Conservation (phyloP, 2,113 vertebrate genomes). For the Festucalex cinctus region DNA sequence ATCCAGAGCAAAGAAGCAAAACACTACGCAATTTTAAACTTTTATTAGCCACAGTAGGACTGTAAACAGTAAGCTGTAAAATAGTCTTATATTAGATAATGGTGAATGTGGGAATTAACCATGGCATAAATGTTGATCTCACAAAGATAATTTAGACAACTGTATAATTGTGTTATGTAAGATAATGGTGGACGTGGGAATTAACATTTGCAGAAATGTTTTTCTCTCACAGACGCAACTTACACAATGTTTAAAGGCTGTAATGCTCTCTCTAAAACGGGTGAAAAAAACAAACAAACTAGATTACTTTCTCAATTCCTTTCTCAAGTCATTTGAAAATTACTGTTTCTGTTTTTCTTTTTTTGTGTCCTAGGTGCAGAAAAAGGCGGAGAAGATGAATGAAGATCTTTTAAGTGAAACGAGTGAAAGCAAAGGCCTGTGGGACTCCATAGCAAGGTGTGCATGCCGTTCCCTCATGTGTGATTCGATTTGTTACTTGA, state of each 20-base stretch:
- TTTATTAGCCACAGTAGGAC: not conserved
- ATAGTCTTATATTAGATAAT: not conserved
- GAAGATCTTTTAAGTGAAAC: slow-evolving; percentile 76
- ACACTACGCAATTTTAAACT: not conserved
- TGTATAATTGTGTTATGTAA: not conserved
- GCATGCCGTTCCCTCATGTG: slow-evolving; percentile 13
- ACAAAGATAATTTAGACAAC: not conserved
- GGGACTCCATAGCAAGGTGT: slow-evolving; percentile 78
- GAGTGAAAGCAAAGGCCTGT: slow-evolving; percentile 70
- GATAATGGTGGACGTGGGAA: not conserved
- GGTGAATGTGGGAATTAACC: not conserved
- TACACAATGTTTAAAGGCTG: not conserved
- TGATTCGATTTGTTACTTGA: slow-evolving; percentile 5
- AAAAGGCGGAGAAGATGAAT: slow-evolving; percentile 73
- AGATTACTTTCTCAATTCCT: too few relatives aligned
- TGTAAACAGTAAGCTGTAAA: not conserved
- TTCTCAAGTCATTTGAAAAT: not conserved
- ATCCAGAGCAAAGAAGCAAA: not conserved
- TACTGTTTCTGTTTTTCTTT: not conserved
- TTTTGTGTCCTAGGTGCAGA: slow-evolving; percentile 69
- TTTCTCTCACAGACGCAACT: not conserved
- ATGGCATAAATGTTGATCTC: not conserved
- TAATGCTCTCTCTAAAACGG: too few relatives aligned
- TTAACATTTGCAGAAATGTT: not conserved
- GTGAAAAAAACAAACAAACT: too few relatives aligned